Base-by-base conservation (phyloP, 1,140 invertebrate genomes). In the Drosophila mauritiana region DNA sequence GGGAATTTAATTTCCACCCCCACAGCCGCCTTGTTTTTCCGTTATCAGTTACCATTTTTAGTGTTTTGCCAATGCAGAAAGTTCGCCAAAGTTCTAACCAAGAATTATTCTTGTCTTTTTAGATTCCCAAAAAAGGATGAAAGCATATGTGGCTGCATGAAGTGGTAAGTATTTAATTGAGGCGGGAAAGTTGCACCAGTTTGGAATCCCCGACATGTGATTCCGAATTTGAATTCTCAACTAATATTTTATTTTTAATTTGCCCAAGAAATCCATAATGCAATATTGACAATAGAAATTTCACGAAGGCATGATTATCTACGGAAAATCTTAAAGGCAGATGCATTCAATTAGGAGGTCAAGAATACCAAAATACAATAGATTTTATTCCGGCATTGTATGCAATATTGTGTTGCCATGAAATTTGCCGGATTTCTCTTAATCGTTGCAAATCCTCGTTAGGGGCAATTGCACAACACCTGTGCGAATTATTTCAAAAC, bases 41-140 rank as follows among this genome's bases (percentile, higher is more conserved):
- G 54, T 64, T 85, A 77, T 85, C 73, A 85, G 73, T 78, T 78
- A 59, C 42, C 42, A 67, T 52, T 82, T 82, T 56, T 78, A 51
- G 57, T 45, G 40, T 40, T 31, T 27, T 39, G 34, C 58, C 46
- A 52, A 58, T 58, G 42, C 56, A 58, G 42, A 36, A 58, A 58
- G 48, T 46, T 54, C 31, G 10, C 27, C 48, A 48, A 49, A 76
- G 22, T 68, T 51, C 62, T 49, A 37, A 49, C 43, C 43, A 65
- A 48, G 42, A 68, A 58, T 51, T 54, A 34, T 51, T 48, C 54
- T 49, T 43, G 61, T 55, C 57, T 45, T 75, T 70, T 20, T 27
- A 70, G 67, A 48, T 57, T 48, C 20, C 20, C 45, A 20, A n/a
- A 20, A 69, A 55, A 20, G 17, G 17, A 15, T 45, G 25, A 25